These are phyloP conservation scores for Numida meleagris DNA, from an alignment of 2,113 vertebrate species.

Conservation along the genomic window DNA sequence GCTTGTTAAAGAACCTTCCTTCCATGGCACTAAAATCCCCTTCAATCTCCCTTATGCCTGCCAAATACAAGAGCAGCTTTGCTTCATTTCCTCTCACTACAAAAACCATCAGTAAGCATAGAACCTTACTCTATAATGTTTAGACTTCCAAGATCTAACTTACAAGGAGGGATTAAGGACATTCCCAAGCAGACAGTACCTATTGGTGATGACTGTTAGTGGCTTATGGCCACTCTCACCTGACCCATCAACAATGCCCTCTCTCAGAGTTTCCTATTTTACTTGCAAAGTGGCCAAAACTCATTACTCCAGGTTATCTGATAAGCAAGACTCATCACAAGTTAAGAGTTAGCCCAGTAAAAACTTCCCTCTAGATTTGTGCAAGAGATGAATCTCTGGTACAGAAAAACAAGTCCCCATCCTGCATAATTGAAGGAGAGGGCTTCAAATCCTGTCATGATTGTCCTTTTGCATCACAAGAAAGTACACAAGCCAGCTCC, in stretches of 20 bases:
- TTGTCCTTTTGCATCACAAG: rapidly evolving
- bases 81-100: background rate
- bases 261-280: background rate
- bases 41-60: background rate
- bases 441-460: background rate
- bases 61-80: background rate
- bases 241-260: background rate
- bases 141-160: background rate
- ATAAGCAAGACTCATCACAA: background rate
- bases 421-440: background rate
- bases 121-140: background rate
- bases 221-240: background rate
- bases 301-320: background rate
- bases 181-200: background rate
- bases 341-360: background rate
- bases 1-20: background rate
- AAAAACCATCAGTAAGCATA: background rate
- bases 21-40: background rate
- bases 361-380: background rate
- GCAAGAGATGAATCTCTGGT: background rate
- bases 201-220: background rate
- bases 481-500: background rate
- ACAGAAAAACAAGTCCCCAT: background rate
- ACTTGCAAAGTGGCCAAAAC: background rate
- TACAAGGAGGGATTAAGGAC: background rate